Evolutionary conservation across 2,113 vertebrate genomes (phyloP).

Genomic region (Calyptommatus sinebrachiatus): DNA sequence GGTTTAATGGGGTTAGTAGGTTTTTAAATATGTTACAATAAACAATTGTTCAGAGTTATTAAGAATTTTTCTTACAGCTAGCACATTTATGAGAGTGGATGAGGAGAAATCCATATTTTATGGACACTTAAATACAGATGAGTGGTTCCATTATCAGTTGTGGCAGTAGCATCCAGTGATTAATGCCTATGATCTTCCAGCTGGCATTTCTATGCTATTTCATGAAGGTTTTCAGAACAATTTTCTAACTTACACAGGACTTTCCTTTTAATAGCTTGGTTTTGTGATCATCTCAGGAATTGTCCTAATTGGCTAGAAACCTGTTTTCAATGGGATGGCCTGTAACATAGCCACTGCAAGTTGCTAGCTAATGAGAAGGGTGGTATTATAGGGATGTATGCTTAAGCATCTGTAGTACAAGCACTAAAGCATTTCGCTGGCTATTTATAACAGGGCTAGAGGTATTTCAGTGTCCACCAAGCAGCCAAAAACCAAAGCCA

Average conservation of each 20-base stretch:
- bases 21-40: neutral
- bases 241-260: neutral
- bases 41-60: neutral
- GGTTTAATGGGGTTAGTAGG: neutral
- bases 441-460: no score
- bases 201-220: neutral
- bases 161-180: neutral
- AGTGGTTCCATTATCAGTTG: neutral
- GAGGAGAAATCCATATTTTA: neutral
- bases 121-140: neutral
- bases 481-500: no score
- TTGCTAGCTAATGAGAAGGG: no score
- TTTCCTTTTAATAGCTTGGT: no score
- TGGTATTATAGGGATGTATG: no score
- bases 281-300: no score
- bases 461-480: no score
- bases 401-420: no score
- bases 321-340: no score
- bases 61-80: neutral
- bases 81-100: neutral
- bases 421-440: no score
- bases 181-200: neutral
- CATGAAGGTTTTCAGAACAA: neutral
- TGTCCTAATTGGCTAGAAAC: no score
- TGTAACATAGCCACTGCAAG: no score